A percentile compares a stretch with the other conserved stretches of the same genome.
Evolutionary conservation across 2,888 invertebrate species (phyloP).

Genomic region (Sepioteuthis lessoniana): DNA sequence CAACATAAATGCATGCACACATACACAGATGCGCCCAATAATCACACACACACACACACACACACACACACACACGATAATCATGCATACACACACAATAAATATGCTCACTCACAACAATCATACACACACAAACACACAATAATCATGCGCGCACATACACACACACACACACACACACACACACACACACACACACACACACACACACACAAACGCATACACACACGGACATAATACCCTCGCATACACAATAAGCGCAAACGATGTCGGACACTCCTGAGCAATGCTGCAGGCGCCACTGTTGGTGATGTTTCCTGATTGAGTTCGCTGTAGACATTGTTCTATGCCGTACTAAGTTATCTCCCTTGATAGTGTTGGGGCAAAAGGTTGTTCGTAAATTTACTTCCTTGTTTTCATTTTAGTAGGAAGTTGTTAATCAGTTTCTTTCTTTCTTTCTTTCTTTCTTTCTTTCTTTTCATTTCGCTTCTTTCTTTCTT

Average conservation of each 20-base stretch:
- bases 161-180: no score
- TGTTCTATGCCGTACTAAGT: neutral
- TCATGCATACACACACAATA: no score
- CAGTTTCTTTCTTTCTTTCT: no score
- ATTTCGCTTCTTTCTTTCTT: no score
- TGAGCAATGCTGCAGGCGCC: neutral
- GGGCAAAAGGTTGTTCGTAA: neutral
- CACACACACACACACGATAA: no score
- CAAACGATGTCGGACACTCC: neutral
- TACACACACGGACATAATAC: neutral
- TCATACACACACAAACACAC: no score
- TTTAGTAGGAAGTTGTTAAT: neutral
- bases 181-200: neutral
- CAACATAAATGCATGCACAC: no score
- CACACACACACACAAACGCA: neutral
- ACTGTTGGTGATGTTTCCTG: neutral
- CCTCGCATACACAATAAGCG: neutral
- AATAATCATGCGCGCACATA: no score
- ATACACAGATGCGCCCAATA: no score
- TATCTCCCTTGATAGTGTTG: neutral
- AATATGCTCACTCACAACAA: no score
- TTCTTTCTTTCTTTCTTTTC: no score
- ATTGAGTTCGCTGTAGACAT: neutral
- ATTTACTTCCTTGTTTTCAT: neutral
- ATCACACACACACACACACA: no score